Base-by-base conservation (phyloP, 2,797 vertebrate genomes). In the Pangasius larnaudii region DNA sequence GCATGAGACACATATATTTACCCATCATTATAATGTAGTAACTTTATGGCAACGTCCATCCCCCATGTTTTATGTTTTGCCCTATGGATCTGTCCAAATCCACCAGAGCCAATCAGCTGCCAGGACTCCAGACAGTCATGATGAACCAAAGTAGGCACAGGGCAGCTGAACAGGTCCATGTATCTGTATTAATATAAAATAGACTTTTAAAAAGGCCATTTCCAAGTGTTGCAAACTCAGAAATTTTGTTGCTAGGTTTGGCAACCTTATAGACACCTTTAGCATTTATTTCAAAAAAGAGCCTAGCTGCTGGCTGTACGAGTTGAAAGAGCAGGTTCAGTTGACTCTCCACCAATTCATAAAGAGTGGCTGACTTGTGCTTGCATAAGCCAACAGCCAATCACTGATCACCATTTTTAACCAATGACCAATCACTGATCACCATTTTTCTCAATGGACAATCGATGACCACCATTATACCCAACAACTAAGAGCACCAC, bases 81-180 rank as follows among this genome's bases (percentile, higher is more conserved):
- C 77, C 89, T 94, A 88, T 91, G 92, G 85, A 96, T 91, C 78
- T 94, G 77, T 2, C 96, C 96, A 0, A 96, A 96, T 0, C 96
- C 96, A 1, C 96, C 95, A 0, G 85, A 86, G 65, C 89, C 95
- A 82, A 95, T 94, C 72, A 33, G n/a, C 10, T 16, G 0, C 95
- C 94, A 95, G 69, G 3, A 22, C 1, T 67, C 36, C 30, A 96
- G 91, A 85, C 27, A 67, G 39, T 90, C 90, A 7, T 92, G 90
- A 3, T 16, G 56, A 4, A 96, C 90, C 59, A 91, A 0, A 0
- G 0, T 0, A 0, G 88, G 75, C 19, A 7, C 0, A 13, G 18
- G 0, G 53, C 5, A 78, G 78, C 53, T 88, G 33, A 30, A 6
- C 36, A 74, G 65, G 4, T 91, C 93, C 95, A 95, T 96, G 27